Base-by-base conservation (phyloP, 1,140 invertebrate genomes). In the Protaetia brevitarsis region DNA sequence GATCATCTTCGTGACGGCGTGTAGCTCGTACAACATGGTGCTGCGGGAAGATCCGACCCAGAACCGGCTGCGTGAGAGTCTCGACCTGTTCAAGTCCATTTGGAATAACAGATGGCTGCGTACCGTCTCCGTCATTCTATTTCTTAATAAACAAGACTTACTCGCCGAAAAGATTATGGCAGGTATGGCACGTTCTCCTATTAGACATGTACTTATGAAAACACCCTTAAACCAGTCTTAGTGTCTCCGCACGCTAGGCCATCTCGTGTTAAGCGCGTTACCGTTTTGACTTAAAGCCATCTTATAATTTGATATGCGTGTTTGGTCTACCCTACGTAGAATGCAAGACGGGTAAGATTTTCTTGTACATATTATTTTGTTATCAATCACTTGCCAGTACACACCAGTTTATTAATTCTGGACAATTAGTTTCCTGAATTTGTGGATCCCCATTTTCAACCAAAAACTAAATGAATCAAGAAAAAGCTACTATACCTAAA, bases 81-180 rank as follows among this genome's bases (percentile, higher is more conserved):
- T 99, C 77, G 96, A 98, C 77, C 89, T 99, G 72, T 99, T 99
- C 85, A 97, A 96, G 86, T 97, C 95, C 84, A 99, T 99, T 86
- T 99, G 97, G 97, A 99, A 99, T 82, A 99, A 99, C 85, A 91
- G 96, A 83, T 99, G 96, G 96, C 87, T 99, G 78, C 91, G 96
- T 82, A 99, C 95, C 82, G 99, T 99, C 86, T 99, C 97, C 72
- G 95, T 99, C 77, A 99, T 99, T 82, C 88, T 99, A 81, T 99
- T 99, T 87, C 87, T 99, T 76, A 99, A 99, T 85, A 99, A 98
- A 83, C 94, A 97, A 86, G 97, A 99, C 86, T 85, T 99, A 77
- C 86, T 99, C 78, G 94, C 95, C 72, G 97, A 99, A 85, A 99
- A 99, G 86, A 90, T 99, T 73, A 88, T 92, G 78, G 93, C 95